Evolutionary conservation across 2,113 vertebrate genomes (phyloP).

Genomic region (Nematolebias whitei): DNA sequence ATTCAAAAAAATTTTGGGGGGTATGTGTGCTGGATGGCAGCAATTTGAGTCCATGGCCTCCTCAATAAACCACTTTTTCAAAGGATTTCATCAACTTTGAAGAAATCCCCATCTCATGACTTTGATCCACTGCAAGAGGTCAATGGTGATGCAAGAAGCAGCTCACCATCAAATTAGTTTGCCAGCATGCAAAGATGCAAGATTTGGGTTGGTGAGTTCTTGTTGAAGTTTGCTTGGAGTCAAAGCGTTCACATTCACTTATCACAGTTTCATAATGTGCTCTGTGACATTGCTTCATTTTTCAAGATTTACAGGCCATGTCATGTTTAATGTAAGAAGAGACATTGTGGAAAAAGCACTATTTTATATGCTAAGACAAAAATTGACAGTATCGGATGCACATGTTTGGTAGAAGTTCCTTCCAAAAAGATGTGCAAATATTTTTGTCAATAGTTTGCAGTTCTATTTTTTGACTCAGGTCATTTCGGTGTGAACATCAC

Average conservation of each 20-base stretch:
- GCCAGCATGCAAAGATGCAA: not conserved
- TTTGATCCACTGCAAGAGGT: slow-evolving; percentile 2
- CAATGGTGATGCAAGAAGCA: not conserved
- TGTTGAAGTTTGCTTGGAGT: not conserved
- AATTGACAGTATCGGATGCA: not conserved
- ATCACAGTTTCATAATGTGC: not conserved
- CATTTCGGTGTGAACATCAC: no score
- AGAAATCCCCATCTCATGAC: slow-evolving; percentile 1
- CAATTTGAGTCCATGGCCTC: not conserved
- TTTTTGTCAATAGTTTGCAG: no score
- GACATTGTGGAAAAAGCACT: not conserved
- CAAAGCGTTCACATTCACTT: not conserved
- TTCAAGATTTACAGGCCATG: not conserved
- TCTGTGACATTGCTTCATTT: not conserved
- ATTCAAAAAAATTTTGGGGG: no score
- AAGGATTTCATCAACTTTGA: not conserved
- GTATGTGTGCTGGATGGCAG: not conserved
- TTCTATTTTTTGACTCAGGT: no score
- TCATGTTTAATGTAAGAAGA: not conserved
- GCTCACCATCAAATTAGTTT: not conserved
- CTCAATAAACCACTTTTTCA: not conserved
- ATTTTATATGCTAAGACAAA: not conserved
- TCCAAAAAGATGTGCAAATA: no score
- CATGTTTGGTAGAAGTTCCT: not conserved
- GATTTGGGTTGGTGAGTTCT: not conserved